Evolutionary conservation across 2,113 vertebrate genomes (phyloP).

Genomic region (Camelus dromedarius): DNA sequence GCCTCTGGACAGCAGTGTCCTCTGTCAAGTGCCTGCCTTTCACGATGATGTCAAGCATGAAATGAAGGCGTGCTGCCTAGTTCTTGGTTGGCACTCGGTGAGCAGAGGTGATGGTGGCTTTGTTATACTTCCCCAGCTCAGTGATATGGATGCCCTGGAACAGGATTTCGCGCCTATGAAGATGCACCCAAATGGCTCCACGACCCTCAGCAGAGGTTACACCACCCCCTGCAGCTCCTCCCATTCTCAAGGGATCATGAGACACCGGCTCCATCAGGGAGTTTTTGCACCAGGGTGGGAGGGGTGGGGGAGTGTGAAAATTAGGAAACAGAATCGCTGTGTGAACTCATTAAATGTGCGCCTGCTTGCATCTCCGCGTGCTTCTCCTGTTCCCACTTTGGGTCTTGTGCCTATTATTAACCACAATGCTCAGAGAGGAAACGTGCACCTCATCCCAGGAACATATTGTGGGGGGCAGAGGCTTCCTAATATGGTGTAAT

Average conservation of each 20-base stretch:
- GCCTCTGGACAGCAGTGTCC: neutral
- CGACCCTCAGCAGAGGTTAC: neutral
- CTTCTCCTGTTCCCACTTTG: neutral
- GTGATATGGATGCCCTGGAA: neutral
- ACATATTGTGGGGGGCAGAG: slow-evolving; percentile 39
- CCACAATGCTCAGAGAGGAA: slow-evolving; percentile 53
- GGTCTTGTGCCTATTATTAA: slow-evolving; percentile 67
- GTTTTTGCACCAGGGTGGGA: neutral
- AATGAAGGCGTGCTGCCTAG: fast-evolving
- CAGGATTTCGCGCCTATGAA: neutral
- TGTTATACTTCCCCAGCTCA: neutral
- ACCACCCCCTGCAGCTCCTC: neutral
- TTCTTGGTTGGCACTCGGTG: fast-evolving
- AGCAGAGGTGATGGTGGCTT: neutral
- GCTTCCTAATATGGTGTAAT: slow-evolving; percentile 53
- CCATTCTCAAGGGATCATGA: neutral
- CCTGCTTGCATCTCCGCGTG: neutral
- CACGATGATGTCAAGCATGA: neutral
- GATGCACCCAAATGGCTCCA: neutral
- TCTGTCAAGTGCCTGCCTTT: neutral
- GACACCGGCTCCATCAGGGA: neutral
- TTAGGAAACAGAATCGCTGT: neutral
- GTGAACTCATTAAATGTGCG: slow-evolving; percentile 33
- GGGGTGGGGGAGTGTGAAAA: neutral
- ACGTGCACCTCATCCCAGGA: neutral